Base-by-base conservation (phyloP, 2,113 vertebrate species). In the Tapirus terrestris region DNA sequence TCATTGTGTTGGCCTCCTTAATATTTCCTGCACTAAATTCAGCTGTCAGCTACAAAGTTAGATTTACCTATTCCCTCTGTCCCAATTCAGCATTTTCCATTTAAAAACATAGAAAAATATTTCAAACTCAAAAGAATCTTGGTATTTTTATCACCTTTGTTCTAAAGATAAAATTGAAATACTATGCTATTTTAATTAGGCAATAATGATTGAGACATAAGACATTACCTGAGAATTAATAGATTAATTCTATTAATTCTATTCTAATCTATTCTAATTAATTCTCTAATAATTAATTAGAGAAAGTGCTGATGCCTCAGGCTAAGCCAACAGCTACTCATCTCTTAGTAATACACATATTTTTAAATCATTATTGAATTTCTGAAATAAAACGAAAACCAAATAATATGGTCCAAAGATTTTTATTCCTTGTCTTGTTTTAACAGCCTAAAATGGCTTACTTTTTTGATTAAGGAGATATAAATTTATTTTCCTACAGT, bases 141-240 rank as follows among this genome's bases (percentile, higher is more conserved):
- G 16, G 12, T 65, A 86, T 94, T 65, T 90, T 25, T 27, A 82
- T 90, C 39, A 92, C 13, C 12, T 73, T 87, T 83, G 23, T 29
- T 68, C 51, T 77, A 79, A 95, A 81, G 75, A 79, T 9, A 75
- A 95, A 79, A 7, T 94, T 82, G 39, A 94, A 95, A 25, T 92
- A 53, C 25, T 14, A 51, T 68, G 43, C 58, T 56, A 63, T 89
- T 91, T 97, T 83, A 86, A 70, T 82, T 85, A 56, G 29, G 18
- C 29, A 77, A 60, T 76, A 6, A 63, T 68, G 39, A 58, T 56
- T 93, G 58, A 84, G 60, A 61, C 25, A 56, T 29, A 95, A 91
- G 60, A 51, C 16, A 77, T 51, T 77, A 60, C 33, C 53, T 87
- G 75, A 48, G 21, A 94, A 72, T 45, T 91, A 92, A 92, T 79